phyloP scores from a whole-genome alignment of 2,797 vertebrate genomes.

The Muscicapa comitata region DNA sequence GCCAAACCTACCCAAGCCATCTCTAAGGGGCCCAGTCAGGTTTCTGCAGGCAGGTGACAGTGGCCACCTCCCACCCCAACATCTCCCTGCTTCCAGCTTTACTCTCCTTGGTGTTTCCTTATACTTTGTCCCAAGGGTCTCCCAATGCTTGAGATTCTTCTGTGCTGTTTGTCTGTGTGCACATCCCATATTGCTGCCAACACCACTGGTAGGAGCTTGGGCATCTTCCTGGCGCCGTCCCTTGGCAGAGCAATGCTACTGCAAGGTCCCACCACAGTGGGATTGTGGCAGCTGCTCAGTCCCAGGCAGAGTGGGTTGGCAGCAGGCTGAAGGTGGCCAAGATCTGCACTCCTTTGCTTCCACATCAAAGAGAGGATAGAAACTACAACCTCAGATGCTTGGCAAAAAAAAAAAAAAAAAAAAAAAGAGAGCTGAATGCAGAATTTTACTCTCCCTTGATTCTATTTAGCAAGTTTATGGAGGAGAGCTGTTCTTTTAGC shows the following conservation, averaged over 20 bases:
- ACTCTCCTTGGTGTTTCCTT: background rate
- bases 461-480: slow-evolving; percentile 13
- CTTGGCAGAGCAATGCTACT: background rate
- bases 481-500: background rate
- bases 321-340: background rate
- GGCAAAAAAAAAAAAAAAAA: background rate
- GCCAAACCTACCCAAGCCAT: background rate
- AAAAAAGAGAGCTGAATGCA: background rate
- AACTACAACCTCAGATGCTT: background rate
- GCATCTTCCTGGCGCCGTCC: background rate
- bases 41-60: background rate
- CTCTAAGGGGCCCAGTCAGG: background rate
- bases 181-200: background rate
- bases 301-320: rapidly evolving
- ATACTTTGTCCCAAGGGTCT: background rate
- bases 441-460: background rate
- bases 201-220: no score
- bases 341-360: background rate
- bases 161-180: background rate
- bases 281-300: background rate
- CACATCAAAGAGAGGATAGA: background rate
- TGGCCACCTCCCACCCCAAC: background rate
- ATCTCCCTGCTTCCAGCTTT: background rate
- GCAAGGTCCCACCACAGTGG: no score
- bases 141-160: rapidly evolving